These are phyloP conservation scores for Gnatocerus cornutus DNA, from an alignment of 2,888 invertebrate genomes.

Conservation along the genomic window DNA sequence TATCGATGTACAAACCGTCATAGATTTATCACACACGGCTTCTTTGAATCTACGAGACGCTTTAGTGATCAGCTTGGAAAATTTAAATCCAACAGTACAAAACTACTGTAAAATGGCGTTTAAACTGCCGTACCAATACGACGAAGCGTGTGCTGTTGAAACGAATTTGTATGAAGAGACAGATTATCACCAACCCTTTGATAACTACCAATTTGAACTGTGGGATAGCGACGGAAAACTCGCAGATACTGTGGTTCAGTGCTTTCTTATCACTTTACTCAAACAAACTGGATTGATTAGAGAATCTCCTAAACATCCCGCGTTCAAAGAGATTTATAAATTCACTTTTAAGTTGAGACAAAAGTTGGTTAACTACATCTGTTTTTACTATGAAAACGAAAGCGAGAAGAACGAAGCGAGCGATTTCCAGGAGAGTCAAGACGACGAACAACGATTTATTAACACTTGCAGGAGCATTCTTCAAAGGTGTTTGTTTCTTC, in stretches of 20 bases:
- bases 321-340: conserved; percentile 67
- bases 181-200: conserved; percentile 57
- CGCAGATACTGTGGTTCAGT: conserved; percentile 71
- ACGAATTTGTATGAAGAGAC: conserved; percentile 48
- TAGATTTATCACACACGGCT: conserved; percentile 55
- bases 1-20: conserved; percentile 53
- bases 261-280: conserved; percentile 72
- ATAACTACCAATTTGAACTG: conserved; percentile 69
- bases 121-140: conserved; percentile 65
- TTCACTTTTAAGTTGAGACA: conserved; percentile 61
- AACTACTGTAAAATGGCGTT: conserved; percentile 63
- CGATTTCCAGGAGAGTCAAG: conserved; percentile 44
- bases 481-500: conserved; percentile 72
- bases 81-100: conserved; percentile 58
- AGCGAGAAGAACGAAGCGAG: conserved; percentile 35
- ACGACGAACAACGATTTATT: conserved; percentile 57
- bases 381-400: conserved; percentile 53
- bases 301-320: conserved; percentile 63
- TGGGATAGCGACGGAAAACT: conserved; percentile 72
- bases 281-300: conserved; percentile 73
- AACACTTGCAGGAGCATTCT: conserved; percentile 70
- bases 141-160: conserved; percentile 65
- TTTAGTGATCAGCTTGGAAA: conserved; percentile 55
- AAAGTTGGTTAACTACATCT: conserved; percentile 62
- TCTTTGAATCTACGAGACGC: conserved; percentile 51